Evolutionary conservation across 2,113 vertebrate genomes (phyloP), one percentile per base, ranked within the genome.

Genomic region (Corydoras maculifer): DNA sequence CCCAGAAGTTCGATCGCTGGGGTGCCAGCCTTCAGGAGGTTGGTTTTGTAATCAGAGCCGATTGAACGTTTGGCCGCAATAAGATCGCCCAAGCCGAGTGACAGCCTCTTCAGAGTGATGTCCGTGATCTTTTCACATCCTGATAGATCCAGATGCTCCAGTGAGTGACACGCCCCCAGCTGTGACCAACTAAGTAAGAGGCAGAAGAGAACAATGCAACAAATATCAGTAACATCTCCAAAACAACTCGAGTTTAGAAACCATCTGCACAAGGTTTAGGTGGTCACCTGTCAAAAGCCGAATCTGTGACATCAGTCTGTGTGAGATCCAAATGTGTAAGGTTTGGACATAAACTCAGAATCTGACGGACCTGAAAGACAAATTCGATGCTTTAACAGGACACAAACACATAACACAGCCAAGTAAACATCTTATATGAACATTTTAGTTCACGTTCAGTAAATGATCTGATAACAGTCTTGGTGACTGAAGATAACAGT

Each of bases 91-190:
- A 98, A 83, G 0, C 92, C 95, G 67, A 90, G 70, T 2, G 96
- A 94, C 62, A 99, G 85, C 72, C 89, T 94, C 81, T 93, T 92
- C 69, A 98, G 70, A 43, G 94, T 90, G 81, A 87, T 73, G 77
- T 99, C 93, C 0, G 92, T 95, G 75, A 98, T 93, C 82, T 94
- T 94, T 69, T 98, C 96, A 80, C 96, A 99, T 4, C 97, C 97
- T 0, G 97, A 99, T 62, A 99, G 81, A 85, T 99, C 97, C 78
- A 99, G 88, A 72, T 96, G 93, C 63, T 89, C 88, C 69, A 98
- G 90, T 77, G 81, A 90, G 64, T 84, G 87, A 77, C 94, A 95
- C 48, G 84, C 91, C 50, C 92, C 93, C 18, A 94, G 75, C 69
- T 87, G 90, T 15, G 85, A 91, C 95, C 97, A 98, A 80, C 94